A percentile compares a stretch with the other conserved stretches of the same genome.
Evolutionary conservation across 2,113 vertebrate genomes (phyloP).

Genomic region (Amphiprion percula): DNA sequence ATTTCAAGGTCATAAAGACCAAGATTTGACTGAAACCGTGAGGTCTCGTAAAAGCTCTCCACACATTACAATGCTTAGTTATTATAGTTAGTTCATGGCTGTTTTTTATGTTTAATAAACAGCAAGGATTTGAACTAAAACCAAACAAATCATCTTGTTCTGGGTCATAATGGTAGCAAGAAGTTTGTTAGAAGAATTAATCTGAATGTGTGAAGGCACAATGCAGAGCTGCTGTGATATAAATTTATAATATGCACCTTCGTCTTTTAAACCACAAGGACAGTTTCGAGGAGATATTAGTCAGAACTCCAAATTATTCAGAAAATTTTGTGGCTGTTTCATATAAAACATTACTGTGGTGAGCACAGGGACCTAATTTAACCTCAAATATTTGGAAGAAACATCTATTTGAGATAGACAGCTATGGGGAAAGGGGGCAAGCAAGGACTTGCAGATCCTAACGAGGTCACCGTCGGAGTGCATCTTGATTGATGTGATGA

Average conservation of each 20-base stretch:
- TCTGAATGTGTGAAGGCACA: background rate
- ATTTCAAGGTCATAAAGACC: conserved; percentile 11
- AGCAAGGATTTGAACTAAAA: background rate
- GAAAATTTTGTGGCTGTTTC: conserved; percentile 9
- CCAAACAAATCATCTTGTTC: conserved; percentile 20
- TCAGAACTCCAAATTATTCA: background rate
- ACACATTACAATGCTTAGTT: too few species aligned
- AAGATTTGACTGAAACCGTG: conserved; percentile 6
- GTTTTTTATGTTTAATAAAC: background rate
- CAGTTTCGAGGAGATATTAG: background rate
- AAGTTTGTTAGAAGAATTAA: conserved; percentile 14
- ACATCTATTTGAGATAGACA: conserved; percentile 32
- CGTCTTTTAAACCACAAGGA: background rate
- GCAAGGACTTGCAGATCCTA: conserved; percentile 36
- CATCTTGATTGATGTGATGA: conserved; percentile 61
- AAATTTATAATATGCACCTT: conserved; percentile 11
- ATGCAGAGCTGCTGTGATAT: conserved; percentile 9
- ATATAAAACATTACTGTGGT: conserved; percentile 3
- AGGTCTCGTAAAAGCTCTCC: background rate
- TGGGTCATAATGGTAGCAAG: background rate
- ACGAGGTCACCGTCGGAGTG: conserved; percentile 35
- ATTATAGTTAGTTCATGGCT: too few species aligned
- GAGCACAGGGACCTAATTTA: conserved; percentile 7
- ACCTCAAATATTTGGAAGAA: conserved; percentile 18
- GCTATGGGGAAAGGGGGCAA: conserved; percentile 5